Evolutionary conservation across 2,888 invertebrate genomes (phyloP).

Genomic region (Ypsolopha sequella): DNA sequence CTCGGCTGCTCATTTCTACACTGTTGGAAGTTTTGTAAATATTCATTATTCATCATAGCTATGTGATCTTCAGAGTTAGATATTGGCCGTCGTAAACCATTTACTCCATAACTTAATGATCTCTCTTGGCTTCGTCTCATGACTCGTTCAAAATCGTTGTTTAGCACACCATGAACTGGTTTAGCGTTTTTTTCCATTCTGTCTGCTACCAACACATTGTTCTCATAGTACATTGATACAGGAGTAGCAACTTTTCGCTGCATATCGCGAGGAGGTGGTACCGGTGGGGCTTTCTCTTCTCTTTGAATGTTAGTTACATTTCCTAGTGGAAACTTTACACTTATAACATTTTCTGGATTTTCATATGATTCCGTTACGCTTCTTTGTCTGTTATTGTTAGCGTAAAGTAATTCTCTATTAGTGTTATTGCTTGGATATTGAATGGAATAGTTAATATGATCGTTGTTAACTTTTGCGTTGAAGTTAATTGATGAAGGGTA

Average conservation of each 20-base stretch:
- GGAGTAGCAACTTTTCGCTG: slow-evolving; percentile 70
- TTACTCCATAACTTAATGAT: slow-evolving; percentile 51
- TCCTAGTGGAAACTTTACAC: slow-evolving; percentile 64
- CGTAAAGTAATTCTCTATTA: slow-evolving; percentile 45
- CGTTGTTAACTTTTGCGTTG: slow-evolving; percentile 67
- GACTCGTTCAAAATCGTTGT: slow-evolving; percentile 60
- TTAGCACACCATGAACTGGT: slow-evolving; percentile 48
- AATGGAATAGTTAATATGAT: slow-evolving; percentile 65
- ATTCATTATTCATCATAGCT: slow-evolving; percentile 63
- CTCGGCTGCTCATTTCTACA: slow-evolving; percentile 50
- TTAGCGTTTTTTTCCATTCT: slow-evolving; percentile 35
- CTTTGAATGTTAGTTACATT: slow-evolving; percentile 52
- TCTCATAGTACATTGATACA: slow-evolving; percentile 63
- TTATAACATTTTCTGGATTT: slow-evolving; percentile 53
- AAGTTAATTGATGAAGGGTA: slow-evolving; percentile 67
- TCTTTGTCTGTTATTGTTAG: slow-evolving; percentile 47
- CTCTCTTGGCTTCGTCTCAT: slow-evolving; percentile 63
- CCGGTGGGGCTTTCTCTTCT: slow-evolving; percentile 74
- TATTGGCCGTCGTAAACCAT: slow-evolving; percentile 55
- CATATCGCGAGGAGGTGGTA: slow-evolving; percentile 85
- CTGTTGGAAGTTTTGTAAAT: slow-evolving; percentile 33
- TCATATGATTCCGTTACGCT: slow-evolving; percentile 45
- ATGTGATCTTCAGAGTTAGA: slow-evolving; percentile 66
- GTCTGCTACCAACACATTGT: slow-evolving; percentile 39
- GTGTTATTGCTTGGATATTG: slow-evolving; percentile 46